phyloP scores from a whole-genome alignment of 2,113 vertebrate genomes.

The Atractosteus spatula region DNA sequence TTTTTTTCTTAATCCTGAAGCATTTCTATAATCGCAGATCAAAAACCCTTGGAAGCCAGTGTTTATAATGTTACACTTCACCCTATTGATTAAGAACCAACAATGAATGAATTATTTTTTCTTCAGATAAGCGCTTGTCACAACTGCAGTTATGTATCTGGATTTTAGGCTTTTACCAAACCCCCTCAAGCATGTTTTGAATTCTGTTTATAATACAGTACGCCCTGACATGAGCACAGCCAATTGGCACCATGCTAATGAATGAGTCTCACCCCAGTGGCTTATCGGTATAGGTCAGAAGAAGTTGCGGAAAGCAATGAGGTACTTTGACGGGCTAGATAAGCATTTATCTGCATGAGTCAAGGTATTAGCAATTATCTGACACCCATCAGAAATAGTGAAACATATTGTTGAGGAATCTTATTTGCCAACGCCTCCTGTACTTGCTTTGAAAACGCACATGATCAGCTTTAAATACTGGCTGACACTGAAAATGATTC shows the following conservation, averaged over 20 bases:
- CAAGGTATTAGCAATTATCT: slow-evolving; percentile 3
- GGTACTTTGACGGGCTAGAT: neutral
- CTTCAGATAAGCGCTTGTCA: neutral
- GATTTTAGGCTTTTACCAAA: neutral
- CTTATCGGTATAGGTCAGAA: neutral
- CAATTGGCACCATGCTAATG: neutral
- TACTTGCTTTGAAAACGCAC: neutral
- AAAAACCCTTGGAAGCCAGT: neutral
- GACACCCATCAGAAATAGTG: neutral
- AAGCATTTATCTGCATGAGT: slow-evolving; percentile 4
- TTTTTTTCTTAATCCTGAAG: no score
- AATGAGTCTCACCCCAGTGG: neutral
- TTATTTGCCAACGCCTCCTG: neutral
- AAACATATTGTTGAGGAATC: neutral
- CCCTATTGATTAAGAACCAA: neutral
- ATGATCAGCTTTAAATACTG: neutral
- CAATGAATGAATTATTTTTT: neutral
- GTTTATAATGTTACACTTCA: slow-evolving; percentile 11
- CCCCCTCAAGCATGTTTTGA: neutral
- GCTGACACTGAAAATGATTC: neutral
- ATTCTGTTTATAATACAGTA: neutral
- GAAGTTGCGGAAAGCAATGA: slow-evolving; percentile 1
- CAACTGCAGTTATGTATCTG: neutral
- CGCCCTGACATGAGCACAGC: neutral
- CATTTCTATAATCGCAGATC: neutral